These are phyloP conservation scores for Alethe diademata DNA, from an alignment of 2,113 vertebrate genomes.

Conservation along the genomic window DNA sequence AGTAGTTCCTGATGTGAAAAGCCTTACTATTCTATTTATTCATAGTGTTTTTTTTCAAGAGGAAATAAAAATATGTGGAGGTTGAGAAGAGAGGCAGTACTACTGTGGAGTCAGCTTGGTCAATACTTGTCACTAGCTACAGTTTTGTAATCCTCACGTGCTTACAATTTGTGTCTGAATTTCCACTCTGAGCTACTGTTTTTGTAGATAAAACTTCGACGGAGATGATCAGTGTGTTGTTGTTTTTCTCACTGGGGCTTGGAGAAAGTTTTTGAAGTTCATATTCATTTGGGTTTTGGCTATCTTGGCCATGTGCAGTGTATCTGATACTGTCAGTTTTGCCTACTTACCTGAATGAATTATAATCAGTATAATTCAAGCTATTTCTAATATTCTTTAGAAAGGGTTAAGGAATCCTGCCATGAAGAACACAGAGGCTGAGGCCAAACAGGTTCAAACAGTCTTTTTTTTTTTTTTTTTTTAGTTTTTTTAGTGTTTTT, in stretches of 20 bases:
- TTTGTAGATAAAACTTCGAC: neutral
- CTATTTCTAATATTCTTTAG: neutral
- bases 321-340: neutral
- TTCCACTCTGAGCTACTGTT: neutral
- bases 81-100: neutral
- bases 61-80: neutral
- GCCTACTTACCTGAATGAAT: neutral
- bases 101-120: neutral
- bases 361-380: neutral
- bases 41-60: neutral
- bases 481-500: neutral
- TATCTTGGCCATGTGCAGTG: fast-evolving
- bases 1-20: neutral
- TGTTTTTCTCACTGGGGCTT: neutral
- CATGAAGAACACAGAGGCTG: neutral
- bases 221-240: neutral
- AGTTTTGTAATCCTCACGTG: neutral
- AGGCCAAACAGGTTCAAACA: neutral
- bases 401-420: neutral
- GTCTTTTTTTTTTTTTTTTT: neutral
- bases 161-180: neutral
- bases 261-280: neutral
- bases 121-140: neutral
- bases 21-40: neutral
- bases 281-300: neutral